phyloP scores from a whole-genome alignment of 2,888 invertebrate genomes.

The Panopea generosa region DNA sequence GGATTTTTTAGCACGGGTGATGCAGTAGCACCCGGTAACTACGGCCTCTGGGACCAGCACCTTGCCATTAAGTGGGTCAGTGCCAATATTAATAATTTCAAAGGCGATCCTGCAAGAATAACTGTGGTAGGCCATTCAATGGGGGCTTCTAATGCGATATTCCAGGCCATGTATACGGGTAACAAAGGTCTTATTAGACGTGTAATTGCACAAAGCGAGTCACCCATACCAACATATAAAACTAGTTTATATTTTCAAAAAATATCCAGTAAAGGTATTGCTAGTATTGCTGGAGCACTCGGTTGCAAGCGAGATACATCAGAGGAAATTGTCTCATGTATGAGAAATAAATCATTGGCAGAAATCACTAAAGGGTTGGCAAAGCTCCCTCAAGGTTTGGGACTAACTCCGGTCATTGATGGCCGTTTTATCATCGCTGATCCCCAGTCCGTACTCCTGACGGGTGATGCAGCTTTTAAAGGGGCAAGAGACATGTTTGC shows the following conservation, averaged over 20 bases:
- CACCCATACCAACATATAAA: slow-evolving; percentile 28
- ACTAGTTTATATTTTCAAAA: slow-evolving; percentile 18
- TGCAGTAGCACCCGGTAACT: slow-evolving; percentile 86
- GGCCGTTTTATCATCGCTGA: slow-evolving; percentile 34
- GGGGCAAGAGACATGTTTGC: slow-evolving; percentile 30
- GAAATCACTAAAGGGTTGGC: slow-evolving; percentile 27
- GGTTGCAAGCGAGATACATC: slow-evolving; percentile 25
- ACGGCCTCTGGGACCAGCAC: slow-evolving; percentile 86
- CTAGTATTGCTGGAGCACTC: slow-evolving; percentile 6
- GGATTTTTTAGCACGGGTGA: slow-evolving; percentile 86
- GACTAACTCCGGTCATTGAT: slow-evolving; percentile 45
- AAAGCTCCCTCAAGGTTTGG: slow-evolving; percentile 5
- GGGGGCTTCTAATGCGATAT: slow-evolving; percentile 72
- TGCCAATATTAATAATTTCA: slow-evolving; percentile 91
- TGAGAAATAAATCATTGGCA: slow-evolving; percentile 27
- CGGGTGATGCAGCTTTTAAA: not conserved
- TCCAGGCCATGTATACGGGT: slow-evolving; percentile 45
- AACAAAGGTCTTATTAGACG: slow-evolving; percentile 33
- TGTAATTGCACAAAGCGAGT: slow-evolving; percentile 48
- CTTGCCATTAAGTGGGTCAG: slow-evolving; percentile 86
- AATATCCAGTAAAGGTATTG: slow-evolving; percentile 2
- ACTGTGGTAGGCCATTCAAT: slow-evolving; percentile 93
- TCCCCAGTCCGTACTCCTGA: slow-evolving; percentile 25
- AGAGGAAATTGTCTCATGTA: slow-evolving; percentile 17
- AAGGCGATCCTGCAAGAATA: slow-evolving; percentile 91